Evolutionary conservation across 2,888 invertebrate species (phyloP).

Genomic region (Conomelus anceps): DNA sequence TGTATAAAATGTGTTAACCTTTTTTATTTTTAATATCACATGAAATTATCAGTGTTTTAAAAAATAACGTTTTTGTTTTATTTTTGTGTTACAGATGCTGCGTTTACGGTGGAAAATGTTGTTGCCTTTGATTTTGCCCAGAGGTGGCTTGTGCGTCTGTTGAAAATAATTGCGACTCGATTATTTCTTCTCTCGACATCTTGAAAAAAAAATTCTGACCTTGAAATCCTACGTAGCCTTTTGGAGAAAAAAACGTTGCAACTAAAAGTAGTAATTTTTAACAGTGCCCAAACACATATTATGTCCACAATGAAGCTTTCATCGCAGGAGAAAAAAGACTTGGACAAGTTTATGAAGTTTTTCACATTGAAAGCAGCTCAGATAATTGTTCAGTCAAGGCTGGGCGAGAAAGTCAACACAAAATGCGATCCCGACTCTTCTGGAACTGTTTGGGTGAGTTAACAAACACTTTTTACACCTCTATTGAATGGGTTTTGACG

Average conservation of each 20-base stretch:
- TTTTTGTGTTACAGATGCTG: background rate
- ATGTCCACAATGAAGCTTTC: constrained; percentile 19
- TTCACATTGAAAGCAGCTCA: constrained; percentile 81
- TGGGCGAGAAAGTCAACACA: constrained; percentile 77
- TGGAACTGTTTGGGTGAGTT: constrained; percentile 76
- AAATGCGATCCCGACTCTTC: constrained; percentile 69
- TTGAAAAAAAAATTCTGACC: background rate
- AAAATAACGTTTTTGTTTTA: background rate
- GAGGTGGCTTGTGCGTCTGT: background rate
- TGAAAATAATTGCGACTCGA: background rate
- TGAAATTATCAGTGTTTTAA: too few relatives aligned
- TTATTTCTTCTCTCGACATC: too few relatives aligned
- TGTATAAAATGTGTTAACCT: too few relatives aligned
- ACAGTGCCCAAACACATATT: background rate
- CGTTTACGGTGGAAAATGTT: background rate
- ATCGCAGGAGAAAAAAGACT: constrained; percentile 62
- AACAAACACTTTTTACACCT: background rate
- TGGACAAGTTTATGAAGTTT: constrained; percentile 86
- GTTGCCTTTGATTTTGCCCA: background rate
- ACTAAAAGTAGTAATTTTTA: background rate
- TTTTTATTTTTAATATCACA: too few relatives aligned
- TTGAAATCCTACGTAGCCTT: too few relatives aligned
- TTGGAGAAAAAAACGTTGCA: background rate
- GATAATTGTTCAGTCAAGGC: constrained; percentile 85
- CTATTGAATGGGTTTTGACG: background rate